These are phyloP conservation scores for Oreochromis grahami DNA, from an alignment of 2,797 vertebrate species.

Conservation along the genomic window DNA sequence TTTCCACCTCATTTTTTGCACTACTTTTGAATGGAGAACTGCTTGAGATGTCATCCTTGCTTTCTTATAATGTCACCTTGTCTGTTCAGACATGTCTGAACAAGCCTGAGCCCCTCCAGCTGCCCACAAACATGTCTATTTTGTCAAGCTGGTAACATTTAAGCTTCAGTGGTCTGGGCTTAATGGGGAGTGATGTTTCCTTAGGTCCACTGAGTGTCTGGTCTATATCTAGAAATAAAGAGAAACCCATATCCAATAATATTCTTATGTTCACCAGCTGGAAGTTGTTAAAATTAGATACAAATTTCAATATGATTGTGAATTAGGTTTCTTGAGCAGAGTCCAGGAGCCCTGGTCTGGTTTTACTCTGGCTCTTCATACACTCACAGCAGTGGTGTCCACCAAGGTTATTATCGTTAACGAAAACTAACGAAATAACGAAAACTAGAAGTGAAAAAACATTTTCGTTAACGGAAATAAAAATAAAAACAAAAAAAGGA, in stretches of 20 bases:
- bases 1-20: background rate
- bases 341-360: background rate
- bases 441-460: too few relatives aligned
- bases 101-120: background rate
- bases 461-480: too few relatives aligned
- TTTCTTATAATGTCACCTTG: background rate
- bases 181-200: background rate
- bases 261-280: background rate
- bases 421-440: too few relatives aligned
- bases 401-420: too few relatives aligned
- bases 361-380: background rate
- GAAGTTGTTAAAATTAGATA: background rate
- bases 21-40: background rate
- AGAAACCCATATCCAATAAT: background rate
- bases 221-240: background rate
- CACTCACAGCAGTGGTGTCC: background rate
- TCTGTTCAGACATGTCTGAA: background rate
- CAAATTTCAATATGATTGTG: background rate
- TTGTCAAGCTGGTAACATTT: background rate
- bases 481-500: too few relatives aligned
- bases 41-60: background rate
- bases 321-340: background rate
- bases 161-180: background rate
- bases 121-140: background rate
- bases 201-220: background rate